Evolutionary conservation across 2,888 invertebrate genomes (phyloP), one percentile per base, ranked within the genome.

Genomic region (Dicranocentrus wangi): DNA sequence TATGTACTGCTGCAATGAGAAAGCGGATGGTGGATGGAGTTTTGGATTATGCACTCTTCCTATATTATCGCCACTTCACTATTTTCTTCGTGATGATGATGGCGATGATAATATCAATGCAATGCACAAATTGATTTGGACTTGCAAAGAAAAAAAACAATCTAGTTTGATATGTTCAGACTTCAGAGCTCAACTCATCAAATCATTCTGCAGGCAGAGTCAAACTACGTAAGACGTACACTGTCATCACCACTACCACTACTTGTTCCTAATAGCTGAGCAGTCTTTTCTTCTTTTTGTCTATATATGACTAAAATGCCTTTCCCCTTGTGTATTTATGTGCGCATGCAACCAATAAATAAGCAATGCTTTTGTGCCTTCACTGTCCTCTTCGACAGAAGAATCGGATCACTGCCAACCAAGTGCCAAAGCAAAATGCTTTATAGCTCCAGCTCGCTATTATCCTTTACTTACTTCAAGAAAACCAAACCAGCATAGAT

Each of bases 261-360:
- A 53, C 5, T 15, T n/a, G 3, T 7, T 47, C 32, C 32, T 8
- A 3, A 15, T 2, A 2, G 2, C 47, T 47, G 13, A 23, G 21
- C 23, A 60, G 28, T 60, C 60, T 60, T 17, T 53, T 10, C 53
- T 53, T 32, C 55, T 60, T 71, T 60, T 61, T 63, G 21, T 13
- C 72, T 51, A 63, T 72, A 72, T 72, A 28, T 51, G 72, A 61
- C 47, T 43, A 72, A 60, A 60, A 71, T 32, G 42, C 21, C 19
- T 60, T 51, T 60, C 43, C 15, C 43, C 23, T 27, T 21, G 27
- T 32, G 25, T 19, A 71, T 71, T 71, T 71, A 71, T 63, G 51
- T 19, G 15, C 15, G 32, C 2, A 43, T 1, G n/a, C 66, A 25
- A 5, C 43, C 23, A 42, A 66, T 66, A 66, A 43, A 43, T 58